These are phyloP conservation scores for Sebastes kiyomatsui DNA, from an alignment of 2,797 vertebrate species.

Conservation along the genomic window DNA sequence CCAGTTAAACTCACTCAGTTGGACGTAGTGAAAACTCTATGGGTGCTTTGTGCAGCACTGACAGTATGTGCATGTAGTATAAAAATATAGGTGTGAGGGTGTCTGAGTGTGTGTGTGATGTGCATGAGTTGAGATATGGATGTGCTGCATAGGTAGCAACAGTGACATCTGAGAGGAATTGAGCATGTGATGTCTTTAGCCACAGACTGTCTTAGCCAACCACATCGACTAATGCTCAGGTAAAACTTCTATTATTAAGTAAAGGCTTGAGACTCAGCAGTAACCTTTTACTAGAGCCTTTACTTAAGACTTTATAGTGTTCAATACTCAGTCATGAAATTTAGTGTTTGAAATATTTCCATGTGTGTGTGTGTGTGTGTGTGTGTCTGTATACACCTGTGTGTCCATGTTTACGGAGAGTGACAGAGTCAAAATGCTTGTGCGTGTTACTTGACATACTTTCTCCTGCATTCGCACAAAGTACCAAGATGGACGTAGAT, in stretches of 20 bases:
- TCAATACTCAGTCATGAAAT: constrained; percentile 25
- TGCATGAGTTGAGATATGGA: constrained; percentile 48
- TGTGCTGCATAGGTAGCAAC: constrained; percentile 75
- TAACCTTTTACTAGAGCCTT: constrained; percentile 10
- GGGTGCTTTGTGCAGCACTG: constrained; percentile 43
- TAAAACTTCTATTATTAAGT: constrained; percentile 5
- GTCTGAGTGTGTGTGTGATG: constrained; percentile 21
- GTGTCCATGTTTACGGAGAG: constrained; percentile 28
- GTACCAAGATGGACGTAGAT: constrained; percentile 61
- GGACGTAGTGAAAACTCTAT: constrained; percentile 34
- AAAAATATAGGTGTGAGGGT: constrained; percentile 46
- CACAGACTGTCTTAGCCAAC: background rate
- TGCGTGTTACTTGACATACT: constrained; percentile 57
- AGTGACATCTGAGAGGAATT: constrained; percentile 59
- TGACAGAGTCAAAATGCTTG: constrained; percentile 47
- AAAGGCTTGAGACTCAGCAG: constrained; percentile 29
- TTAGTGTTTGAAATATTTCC: constrained; percentile 8
- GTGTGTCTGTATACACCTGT: constrained; percentile 5
- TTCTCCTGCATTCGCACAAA: constrained; percentile 58
- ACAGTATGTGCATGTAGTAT: constrained; percentile 23
- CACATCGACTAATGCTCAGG: constrained; percentile 23
- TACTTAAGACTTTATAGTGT: constrained; percentile 22
- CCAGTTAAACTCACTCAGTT: constrained; percentile 40
- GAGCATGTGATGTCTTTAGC: constrained; percentile 39
- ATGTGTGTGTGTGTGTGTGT: constrained; percentile 13